Percentiles rank a stretch among this genome's conserved stretches.
These are phyloP conservation scores for Bombus superbus DNA, from an alignment of 1,140 invertebrate genomes.

Conservation along the genomic window DNA sequence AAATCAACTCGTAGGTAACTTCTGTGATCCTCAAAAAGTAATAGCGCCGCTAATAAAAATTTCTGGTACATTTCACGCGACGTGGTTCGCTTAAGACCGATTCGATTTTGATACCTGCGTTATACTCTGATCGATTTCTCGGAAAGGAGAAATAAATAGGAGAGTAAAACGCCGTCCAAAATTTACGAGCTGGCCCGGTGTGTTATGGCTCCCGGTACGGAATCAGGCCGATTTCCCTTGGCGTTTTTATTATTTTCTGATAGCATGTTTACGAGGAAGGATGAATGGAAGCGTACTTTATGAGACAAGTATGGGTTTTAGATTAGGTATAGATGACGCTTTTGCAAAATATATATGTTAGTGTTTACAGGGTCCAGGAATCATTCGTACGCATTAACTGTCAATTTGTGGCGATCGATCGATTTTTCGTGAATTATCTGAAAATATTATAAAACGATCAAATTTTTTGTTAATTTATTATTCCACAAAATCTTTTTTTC, in stretches of 20 bases:
- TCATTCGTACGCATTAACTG: conserved; percentile 30
- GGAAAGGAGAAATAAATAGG: conserved; percentile 71
- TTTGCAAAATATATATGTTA: conserved; percentile 52
- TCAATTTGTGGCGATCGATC: conserved; percentile 3
- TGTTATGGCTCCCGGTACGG: conserved; percentile 62
- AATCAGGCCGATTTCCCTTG: conserved; percentile 67
- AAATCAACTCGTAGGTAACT: neutral
- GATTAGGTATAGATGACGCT: conserved; percentile 73
- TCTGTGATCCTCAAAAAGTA: neutral
- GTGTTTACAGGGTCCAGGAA: conserved; percentile 35
- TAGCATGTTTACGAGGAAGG: conserved; percentile 70
- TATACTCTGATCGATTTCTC: conserved; percentile 56
- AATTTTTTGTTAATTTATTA: neutral
- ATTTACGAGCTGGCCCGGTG: conserved; percentile 74
- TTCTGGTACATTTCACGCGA: neutral
- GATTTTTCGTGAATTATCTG: neutral
- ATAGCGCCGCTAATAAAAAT: neutral
- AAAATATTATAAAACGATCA: neutral
- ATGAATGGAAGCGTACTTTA: conserved; percentile 77
- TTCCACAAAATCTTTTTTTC: neutral
- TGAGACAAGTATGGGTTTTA: conserved; percentile 78
- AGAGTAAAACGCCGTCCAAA: conserved; percentile 71
- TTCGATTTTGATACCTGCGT: conserved; percentile 48
- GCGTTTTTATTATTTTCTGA: conserved; percentile 79
- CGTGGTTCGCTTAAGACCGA: conserved; percentile 5